Conservation (phyloP, 1,140 invertebrate species). For the Euura lappo region DNA sequence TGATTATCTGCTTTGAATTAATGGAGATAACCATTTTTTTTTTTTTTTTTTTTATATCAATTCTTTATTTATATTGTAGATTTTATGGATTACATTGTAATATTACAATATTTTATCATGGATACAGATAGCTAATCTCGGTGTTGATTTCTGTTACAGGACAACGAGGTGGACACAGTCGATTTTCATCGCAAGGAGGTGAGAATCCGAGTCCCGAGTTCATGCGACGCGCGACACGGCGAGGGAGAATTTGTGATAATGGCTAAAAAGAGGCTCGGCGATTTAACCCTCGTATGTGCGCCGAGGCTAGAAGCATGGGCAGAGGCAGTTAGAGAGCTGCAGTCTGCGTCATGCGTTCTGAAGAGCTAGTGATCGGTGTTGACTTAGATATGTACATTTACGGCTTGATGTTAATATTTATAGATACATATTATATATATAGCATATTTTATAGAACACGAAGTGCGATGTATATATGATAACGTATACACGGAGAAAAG, state of each 20-base stretch:
- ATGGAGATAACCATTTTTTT: not conserved
- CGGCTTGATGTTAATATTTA: too few species aligned
- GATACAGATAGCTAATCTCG: too few species aligned
- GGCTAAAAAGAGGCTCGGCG: conserved; percentile 74
- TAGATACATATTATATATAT: too few species aligned
- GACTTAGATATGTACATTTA: too few species aligned
- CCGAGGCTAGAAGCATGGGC: conserved; percentile 75
- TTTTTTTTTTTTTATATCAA: conserved; percentile 14
- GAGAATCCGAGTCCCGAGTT: conserved; percentile 65
- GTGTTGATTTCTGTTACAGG: conserved; percentile 36
- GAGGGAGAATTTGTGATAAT: conserved; percentile 81
- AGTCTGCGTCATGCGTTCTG: conserved; percentile 72
- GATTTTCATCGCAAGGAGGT: conserved; percentile 45
- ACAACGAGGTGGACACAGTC: conserved; percentile 47
- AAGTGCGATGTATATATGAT: too few species aligned
- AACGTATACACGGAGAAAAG: too few species aligned
- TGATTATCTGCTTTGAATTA: not conserved
- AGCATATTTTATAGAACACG: too few species aligned
- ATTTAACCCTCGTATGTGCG: conserved; percentile 74
- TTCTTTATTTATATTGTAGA: not conserved
- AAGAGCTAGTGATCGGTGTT: conserved; percentile 48
- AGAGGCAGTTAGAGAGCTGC: conserved; percentile 64
- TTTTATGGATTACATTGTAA: too few species aligned
- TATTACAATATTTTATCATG: too few species aligned
- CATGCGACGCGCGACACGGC: conserved; percentile 74